Conservation (phyloP, 2,113 vertebrate genomes). For the Colaptes auratus region DNA sequence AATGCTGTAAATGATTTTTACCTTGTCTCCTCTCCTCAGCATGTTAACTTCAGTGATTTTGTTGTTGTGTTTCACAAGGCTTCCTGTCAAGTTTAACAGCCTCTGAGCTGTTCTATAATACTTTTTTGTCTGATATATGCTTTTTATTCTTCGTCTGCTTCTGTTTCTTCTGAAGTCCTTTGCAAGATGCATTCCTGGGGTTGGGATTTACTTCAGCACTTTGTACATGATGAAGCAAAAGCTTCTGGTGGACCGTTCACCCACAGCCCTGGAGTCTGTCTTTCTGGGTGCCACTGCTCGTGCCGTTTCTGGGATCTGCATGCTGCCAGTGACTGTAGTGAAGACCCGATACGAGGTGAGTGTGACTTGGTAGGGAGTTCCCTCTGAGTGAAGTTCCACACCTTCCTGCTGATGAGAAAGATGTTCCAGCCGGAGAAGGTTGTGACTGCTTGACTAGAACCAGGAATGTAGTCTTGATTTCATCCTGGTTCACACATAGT, state of each 20-base stretch:
- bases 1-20: not conserved
- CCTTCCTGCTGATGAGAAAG: not conserved
- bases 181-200: conserved; percentile 90
- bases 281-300: conserved; percentile 88
- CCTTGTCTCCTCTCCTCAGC: not conserved
- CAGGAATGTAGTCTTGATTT: not conserved
- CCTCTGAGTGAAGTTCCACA: not conserved
- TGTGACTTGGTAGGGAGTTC: not conserved
- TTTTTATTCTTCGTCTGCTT: not conserved
- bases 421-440: not conserved
- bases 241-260: conserved; percentile 77
- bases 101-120: not conserved
- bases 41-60: not conserved
- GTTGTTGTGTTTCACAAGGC: not conserved
- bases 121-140: not conserved
- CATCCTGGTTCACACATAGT: not conserved
- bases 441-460: not conserved
- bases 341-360: conserved; percentile 94
- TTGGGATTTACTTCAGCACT: conserved; percentile 96
- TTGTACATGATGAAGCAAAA: conserved; percentile 87
- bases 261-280: conserved; percentile 81
- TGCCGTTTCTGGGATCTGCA: conserved; percentile 83
- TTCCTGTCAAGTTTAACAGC: not conserved
- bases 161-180: conserved; percentile 82
- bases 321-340: conserved; percentile 93